Conservation (phyloP, 2,888 invertebrate species). For the Phanerotoma sp. region DNA sequence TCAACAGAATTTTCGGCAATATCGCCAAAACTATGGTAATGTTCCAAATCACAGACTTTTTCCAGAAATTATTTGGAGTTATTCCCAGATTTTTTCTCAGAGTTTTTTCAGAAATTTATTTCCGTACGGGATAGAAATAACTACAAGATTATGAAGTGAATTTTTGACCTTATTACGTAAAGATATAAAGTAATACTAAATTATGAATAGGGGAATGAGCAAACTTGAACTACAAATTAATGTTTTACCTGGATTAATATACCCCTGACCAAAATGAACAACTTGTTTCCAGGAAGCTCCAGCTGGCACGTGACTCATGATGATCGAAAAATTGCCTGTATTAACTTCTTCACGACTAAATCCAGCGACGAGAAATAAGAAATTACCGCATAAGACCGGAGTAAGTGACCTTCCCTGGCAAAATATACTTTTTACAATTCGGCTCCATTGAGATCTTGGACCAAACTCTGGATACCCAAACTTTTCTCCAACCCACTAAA, state of each 20-base stretch:
- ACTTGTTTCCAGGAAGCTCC: conserved; percentile 54
- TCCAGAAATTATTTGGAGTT: too few species aligned
- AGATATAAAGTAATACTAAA: too few species aligned
- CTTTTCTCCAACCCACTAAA: conserved; percentile 53
- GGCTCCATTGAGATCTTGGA: conserved; percentile 49
- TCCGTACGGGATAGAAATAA: conserved; percentile 49
- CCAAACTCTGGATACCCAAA: conserved; percentile 53
- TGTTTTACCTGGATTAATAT: conserved; percentile 45
- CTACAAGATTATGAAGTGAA: too few species aligned
- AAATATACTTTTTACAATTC: conserved; percentile 47
- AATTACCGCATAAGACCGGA: conserved; percentile 48
- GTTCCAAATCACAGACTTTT: too few species aligned
- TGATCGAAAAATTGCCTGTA: conserved; percentile 45
- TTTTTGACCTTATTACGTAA: too few species aligned
- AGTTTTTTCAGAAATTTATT: too few species aligned
- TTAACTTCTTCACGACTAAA: conserved; percentile 43
- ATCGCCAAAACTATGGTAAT: too few species aligned
- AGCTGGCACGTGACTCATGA: conserved; percentile 50
- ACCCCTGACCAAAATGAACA: conserved; percentile 53
- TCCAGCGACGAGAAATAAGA: conserved; percentile 45
- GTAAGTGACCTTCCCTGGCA: conserved; percentile 44
- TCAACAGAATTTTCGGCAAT: conserved; percentile 41
- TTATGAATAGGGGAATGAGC: too few species aligned
- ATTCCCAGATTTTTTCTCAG: too few species aligned
- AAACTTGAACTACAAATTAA: too few species aligned